Evolutionary conservation across 2,113 vertebrate species (phyloP).

Genomic region (Saccopteryx bilineata): DNA sequence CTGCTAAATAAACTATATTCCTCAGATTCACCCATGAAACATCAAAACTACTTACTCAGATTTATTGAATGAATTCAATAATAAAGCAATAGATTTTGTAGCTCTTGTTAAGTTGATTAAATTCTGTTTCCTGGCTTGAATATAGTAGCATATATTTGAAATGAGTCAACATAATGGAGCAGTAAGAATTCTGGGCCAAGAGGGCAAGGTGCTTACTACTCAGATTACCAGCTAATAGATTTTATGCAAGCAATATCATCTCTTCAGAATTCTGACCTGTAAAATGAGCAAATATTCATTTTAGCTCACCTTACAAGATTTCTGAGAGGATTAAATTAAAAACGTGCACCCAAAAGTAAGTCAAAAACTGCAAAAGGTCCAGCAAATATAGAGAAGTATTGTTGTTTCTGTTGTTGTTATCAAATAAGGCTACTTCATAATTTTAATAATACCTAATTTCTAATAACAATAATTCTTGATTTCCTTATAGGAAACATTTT

Average conservation of each 20-base stretch:
- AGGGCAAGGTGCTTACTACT: not conserved
- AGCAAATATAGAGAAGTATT: not conserved
- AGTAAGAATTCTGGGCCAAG: not conserved
- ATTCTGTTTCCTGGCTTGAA: not conserved
- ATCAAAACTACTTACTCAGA: not conserved
- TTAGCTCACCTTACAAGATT: not conserved
- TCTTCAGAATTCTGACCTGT: not conserved
- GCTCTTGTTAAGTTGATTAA: not conserved
- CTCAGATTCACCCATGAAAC: not conserved
- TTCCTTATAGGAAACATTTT: not conserved
- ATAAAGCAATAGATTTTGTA: not conserved
- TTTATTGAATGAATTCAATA: not conserved
- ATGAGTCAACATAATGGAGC: not conserved
- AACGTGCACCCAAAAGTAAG: not conserved
- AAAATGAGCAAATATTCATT: not conserved
- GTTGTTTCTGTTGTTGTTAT: not conserved
- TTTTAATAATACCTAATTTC: conserved; percentile 22
- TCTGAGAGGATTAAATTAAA: not conserved
- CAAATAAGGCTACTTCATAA: not conserved
- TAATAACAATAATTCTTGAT: not conserved
- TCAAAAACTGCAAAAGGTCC: not conserved
- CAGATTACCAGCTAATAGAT: not conserved
- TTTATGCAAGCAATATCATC: not conserved
- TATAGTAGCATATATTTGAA: not conserved
- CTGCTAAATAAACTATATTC: not conserved